Evolutionary conservation across 2,113 vertebrate species (phyloP), one percentile per base, ranked within the genome.

Genomic region (Puffinus mauretanicus): DNA sequence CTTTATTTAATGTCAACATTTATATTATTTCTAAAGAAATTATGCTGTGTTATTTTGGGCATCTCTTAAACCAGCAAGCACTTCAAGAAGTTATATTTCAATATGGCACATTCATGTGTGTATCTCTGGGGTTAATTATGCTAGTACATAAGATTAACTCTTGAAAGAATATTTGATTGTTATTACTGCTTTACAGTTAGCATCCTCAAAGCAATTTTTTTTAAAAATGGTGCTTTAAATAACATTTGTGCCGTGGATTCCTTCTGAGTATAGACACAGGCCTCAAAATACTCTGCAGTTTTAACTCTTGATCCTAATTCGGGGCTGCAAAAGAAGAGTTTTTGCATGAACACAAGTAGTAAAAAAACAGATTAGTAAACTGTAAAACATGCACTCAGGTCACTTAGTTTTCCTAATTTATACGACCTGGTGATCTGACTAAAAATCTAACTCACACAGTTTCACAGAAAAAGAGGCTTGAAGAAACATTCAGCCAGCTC

Each of bases 1-100:
- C 71, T 98, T 98, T 98, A 98, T 98, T 98, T 86, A 47, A 88
- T 95, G 91, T 90, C 62, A 86, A 94, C 67, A 64, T 75, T 91
- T 38, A 88, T 73, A 72, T 85, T 87, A 86, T 82, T 93, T 85
- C 90, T 90, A 94, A 93, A 66, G 88, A 86, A 94, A 86, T 78
- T n/a, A 32, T 42, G 69, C 55, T 90, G 67, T 96, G 96, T 95
- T 96, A 91, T 78, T 73, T 58, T 66, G 14, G 66, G 51, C 78
- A 78, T 92, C n/a, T 86, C 69, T 96, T 96, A 96, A 97, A 94
- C 60, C 40, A 82, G 44, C 17, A 92, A 93, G 92, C 77, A 69
- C 58, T 84, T 92, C 18, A 40, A 78, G 82, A 97, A 88, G 87
- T 10, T 8, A 4, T 54, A 82, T 47, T 58, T 82, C 75, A 90